Percentiles rank a stretch among this genome's conserved stretches.
These are phyloP conservation scores for Proisotoma minuta DNA, from an alignment of 2,888 invertebrate genomes.

Conservation along the genomic window DNA sequence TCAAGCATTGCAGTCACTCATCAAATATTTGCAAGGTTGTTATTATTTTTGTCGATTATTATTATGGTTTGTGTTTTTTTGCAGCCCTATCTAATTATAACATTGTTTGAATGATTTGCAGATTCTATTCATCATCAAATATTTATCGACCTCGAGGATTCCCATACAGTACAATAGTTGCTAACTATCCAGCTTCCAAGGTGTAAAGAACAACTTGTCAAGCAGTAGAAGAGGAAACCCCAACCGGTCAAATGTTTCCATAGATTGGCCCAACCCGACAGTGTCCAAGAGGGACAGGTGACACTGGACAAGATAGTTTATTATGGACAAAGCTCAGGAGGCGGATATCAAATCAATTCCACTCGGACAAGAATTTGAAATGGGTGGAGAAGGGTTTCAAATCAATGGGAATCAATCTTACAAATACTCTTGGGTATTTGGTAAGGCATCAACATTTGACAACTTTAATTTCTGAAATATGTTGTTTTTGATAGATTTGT, in stretches of 20 bases:
- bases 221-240: too few relatives aligned
- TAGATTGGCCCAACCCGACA: neutral
- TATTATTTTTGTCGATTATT: too few relatives aligned
- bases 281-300: neutral
- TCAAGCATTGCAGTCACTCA: too few relatives aligned
- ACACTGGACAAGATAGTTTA: neutral
- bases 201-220: too few relatives aligned
- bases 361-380: neutral
- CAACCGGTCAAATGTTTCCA: neutral
- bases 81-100: too few relatives aligned
- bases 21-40: too few relatives aligned
- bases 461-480: neutral
- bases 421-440: constrained; percentile 18
- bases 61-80: too few relatives aligned
- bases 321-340: neutral
- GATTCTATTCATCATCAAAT: neutral
- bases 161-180: neutral
- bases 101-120: neutral
- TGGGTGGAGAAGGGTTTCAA: neutral
- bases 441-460: constrained; percentile 13
- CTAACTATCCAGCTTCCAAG: too few relatives aligned
- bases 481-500: constrained; percentile 30
- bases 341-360: neutral
- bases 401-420: constrained; percentile 33
- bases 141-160: neutral